Evolutionary conservation across 2,888 invertebrate genomes (phyloP).

Genomic region (Melieria crassipennis): DNA sequence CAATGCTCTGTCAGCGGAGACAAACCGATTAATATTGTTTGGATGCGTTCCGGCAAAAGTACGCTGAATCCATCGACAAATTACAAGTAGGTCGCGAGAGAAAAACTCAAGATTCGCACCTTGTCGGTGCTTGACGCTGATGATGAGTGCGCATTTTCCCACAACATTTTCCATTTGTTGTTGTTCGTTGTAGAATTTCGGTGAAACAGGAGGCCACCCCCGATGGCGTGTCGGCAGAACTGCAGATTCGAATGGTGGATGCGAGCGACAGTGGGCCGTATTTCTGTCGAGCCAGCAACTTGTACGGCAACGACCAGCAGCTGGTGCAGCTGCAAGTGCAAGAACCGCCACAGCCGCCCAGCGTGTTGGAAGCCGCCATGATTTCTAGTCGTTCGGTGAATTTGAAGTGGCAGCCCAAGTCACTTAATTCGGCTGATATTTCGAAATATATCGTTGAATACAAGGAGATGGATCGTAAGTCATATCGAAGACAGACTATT

Average conservation of each 20-base stretch:
- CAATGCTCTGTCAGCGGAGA: slow-evolving; percentile 83
- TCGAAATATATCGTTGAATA: slow-evolving; percentile 77
- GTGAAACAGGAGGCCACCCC: slow-evolving; percentile 76
- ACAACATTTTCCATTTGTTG: slow-evolving; percentile 19
- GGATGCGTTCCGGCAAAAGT: slow-evolving; percentile 77
- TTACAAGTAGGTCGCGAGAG: slow-evolving; percentile 69
- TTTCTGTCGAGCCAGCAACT: slow-evolving; percentile 81
- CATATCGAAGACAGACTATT: background rate
- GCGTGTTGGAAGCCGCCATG: slow-evolving; percentile 74
- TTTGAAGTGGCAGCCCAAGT: slow-evolving; percentile 79
- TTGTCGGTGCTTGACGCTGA: background rate
- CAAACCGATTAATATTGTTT: slow-evolving; percentile 79
- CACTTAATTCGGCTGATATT: slow-evolving; percentile 76
- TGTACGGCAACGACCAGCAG: slow-evolving; percentile 78
- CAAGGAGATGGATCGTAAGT: slow-evolving; percentile 72
- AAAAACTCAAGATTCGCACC: slow-evolving; percentile 2
- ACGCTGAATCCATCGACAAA: slow-evolving; percentile 78
- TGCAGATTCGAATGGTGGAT: slow-evolving; percentile 76
- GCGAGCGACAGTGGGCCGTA: slow-evolving; percentile 80
- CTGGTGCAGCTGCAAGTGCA: slow-evolving; percentile 77
- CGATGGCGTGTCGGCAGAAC: slow-evolving; percentile 76
- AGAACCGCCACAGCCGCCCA: slow-evolving; percentile 79
- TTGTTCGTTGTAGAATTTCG: slow-evolving; percentile 64
- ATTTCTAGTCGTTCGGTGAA: slow-evolving; percentile 77
- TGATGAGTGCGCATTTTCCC: slow-evolving; percentile 23